phyloP scores from a whole-genome alignment of 2,888 invertebrate species.

The Cheilosia urbana region DNA sequence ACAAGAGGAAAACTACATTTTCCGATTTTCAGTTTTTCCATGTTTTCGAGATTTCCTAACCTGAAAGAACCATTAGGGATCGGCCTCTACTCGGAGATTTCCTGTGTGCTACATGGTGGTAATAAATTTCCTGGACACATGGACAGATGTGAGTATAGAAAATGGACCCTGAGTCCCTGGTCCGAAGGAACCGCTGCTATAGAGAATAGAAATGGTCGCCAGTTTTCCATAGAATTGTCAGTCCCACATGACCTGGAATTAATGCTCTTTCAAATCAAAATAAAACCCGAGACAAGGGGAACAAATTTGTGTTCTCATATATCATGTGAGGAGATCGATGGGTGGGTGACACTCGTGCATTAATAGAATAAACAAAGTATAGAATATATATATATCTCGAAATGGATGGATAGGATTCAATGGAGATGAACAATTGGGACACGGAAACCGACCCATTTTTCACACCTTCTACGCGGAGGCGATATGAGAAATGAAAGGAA shows the following conservation, averaged over 20 bases:
- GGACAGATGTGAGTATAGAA: slow-evolving; percentile 57
- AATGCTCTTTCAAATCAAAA: slow-evolving; percentile 67
- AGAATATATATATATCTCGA: background rate
- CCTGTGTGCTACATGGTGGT: slow-evolving; percentile 42
- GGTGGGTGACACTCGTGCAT: slow-evolving; percentile 70
- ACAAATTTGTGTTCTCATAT: slow-evolving; percentile 72
- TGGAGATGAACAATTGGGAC: slow-evolving; percentile 53
- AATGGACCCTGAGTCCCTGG: slow-evolving; percentile 35
- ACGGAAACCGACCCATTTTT: slow-evolving; percentile 54
- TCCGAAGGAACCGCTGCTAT: slow-evolving; percentile 10
- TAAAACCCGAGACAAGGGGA: slow-evolving; percentile 46
- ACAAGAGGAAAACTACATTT: slow-evolving; percentile 39
- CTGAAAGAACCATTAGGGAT: slow-evolving; percentile 9
- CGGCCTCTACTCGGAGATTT: slow-evolving; percentile 15
- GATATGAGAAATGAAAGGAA: slow-evolving; percentile 4
- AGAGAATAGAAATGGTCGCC: slow-evolving; percentile 34
- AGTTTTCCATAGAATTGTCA: slow-evolving; percentile 44
- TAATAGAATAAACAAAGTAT: slow-evolving; percentile 57
- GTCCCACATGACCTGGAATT: slow-evolving; percentile 65
- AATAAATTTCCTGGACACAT: slow-evolving; percentile 69
- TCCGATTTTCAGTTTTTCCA: slow-evolving; percentile 17
- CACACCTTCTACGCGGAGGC: slow-evolving; percentile 53
- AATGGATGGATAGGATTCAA: slow-evolving; percentile 58
- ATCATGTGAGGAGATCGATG: slow-evolving; percentile 51
- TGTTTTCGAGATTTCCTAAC: slow-evolving; percentile 40